These are phyloP conservation scores for Epinephelus fuscoguttatus DNA, from an alignment of 2,113 vertebrate genomes.

Conservation along the genomic window DNA sequence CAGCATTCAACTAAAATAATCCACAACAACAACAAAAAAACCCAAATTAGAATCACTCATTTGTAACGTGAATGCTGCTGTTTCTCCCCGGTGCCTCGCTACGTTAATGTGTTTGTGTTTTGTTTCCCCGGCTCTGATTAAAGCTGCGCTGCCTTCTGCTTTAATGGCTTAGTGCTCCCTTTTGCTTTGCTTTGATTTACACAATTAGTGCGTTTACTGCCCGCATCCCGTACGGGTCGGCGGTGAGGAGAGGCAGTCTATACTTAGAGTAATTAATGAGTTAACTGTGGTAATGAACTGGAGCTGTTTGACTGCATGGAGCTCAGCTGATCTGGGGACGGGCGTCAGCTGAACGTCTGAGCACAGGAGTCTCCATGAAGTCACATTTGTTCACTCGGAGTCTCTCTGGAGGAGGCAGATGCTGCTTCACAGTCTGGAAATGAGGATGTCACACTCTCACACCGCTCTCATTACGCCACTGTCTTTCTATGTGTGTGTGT, in stretches of 20 bases:
- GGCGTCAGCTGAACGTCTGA: constrained; percentile 28
- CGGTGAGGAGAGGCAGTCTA: not conserved
- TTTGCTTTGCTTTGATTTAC: constrained; percentile 51
- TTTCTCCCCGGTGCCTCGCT: constrained; percentile 19
- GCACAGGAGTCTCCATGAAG: not conserved
- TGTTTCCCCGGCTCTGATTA: constrained; percentile 30
- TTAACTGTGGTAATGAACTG: constrained; percentile 21
- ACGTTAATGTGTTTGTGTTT: constrained; percentile 38
- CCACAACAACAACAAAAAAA: not conserved
- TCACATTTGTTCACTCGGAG: not conserved
- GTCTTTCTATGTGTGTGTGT: constrained; percentile 21
- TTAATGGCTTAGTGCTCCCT: constrained; percentile 43
- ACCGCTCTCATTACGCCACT: constrained; percentile 23
- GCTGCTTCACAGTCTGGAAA: constrained; percentile 49
- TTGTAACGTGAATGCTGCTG: constrained; percentile 23
- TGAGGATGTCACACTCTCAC: constrained; percentile 38
- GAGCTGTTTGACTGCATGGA: not conserved
- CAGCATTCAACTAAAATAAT: constrained; percentile 14
- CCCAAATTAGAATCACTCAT: constrained; percentile 31
- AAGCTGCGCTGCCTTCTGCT: constrained; percentile 43
- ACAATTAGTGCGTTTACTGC: constrained; percentile 36
- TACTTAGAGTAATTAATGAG: constrained; percentile 25
- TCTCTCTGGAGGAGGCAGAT: constrained; percentile 37
- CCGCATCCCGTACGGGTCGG: not conserved
- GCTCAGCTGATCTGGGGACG: constrained; percentile 37